Conservation (phyloP, 2,888 invertebrate species). For the Coecobrya sp. region DNA sequence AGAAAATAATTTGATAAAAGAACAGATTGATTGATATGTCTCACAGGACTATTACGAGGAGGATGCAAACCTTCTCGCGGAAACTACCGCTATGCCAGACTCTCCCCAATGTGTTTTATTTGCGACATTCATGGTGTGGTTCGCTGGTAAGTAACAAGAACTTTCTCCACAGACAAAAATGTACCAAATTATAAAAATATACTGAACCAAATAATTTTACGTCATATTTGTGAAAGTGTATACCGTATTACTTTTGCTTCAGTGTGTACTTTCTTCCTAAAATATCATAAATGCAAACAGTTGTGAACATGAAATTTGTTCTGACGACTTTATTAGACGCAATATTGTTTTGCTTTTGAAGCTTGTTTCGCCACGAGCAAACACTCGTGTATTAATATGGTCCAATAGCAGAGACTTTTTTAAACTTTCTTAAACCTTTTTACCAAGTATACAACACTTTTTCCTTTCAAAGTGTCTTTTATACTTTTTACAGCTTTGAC, state of each 20-base stretch:
- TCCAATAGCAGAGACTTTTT: neutral
- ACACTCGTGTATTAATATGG: neutral
- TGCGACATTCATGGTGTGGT: conserved; percentile 98
- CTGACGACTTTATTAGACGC: conserved; percentile 24
- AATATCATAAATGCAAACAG: conserved; percentile 13
- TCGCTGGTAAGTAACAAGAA: conserved; percentile 89
- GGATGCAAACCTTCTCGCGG: conserved; percentile 86
- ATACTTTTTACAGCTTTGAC: conserved; percentile 83
- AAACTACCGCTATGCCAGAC: conserved; percentile 92
- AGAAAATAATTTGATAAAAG: conserved; percentile 82
- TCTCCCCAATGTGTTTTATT: conserved; percentile 96
- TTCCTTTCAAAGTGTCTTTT: neutral
- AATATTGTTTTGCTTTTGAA: conserved; percentile 34
- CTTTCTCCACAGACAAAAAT: conserved; percentile 15
- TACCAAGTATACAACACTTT: neutral
- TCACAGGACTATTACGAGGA: conserved; percentile 86
- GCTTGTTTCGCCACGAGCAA: neutral
- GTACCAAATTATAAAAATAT: conserved; percentile 2
- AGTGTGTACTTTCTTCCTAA: neutral
- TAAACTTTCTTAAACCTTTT: conserved; percentile 11
- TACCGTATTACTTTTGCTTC: neutral
- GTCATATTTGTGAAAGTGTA: neutral
- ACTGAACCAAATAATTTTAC: neutral
- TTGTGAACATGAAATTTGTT: conserved; percentile 24
- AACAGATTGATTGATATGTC: conserved; percentile 84